Base-by-base conservation (phyloP, 2,113 vertebrate genomes). In the Nycticorax nycticorax region DNA sequence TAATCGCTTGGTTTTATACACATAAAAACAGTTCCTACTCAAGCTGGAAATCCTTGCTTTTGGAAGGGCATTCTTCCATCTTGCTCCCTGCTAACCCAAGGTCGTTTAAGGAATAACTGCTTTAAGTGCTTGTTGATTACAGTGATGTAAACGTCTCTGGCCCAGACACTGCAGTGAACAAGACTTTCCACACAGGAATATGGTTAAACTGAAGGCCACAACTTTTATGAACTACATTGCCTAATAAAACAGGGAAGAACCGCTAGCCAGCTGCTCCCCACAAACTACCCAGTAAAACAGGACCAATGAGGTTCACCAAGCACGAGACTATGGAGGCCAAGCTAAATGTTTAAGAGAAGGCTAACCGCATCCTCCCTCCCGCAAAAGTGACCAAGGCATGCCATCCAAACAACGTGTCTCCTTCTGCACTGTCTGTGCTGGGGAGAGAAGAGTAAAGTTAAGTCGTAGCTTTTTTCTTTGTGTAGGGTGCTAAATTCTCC, bases 221-320 rank as follows among this genome's bases (percentile, higher is more conserved):
- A 21, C 50, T 92, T 96, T 94, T 93, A 96, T 88, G 75, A 83
- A 86, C 90, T 95, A 86, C 85, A 94, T 47, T 85, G 82, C 96
- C 43, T 95, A 97, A 92, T 95, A 95, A 96, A 97, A 77, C 63
- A 90, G 75, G 85, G 92, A 96, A 85, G 78, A 94, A 92, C 92
- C 45, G 0, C 95, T 77, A 85, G 67, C 75, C 96, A 95, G 88
- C 74, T 86, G 68, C 67, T 97, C 72, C 57, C 72, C 90, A 93
- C 93, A 95, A 90, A 82, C 59, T 94, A 66, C 88, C 20, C 81
- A 67, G 90, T 95, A 90, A 96, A 96, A 94, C 68, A 57, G 75
- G 57, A 79, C 90, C 75, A 74, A n/a, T 94, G 96, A 96, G 92
- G 88, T 95, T 97, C 95, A 96, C 90, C 88, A 77, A 92, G 64